Evolutionary conservation across 2,888 invertebrate genomes (phyloP).

Genomic region (Macaria liturata): DNA sequence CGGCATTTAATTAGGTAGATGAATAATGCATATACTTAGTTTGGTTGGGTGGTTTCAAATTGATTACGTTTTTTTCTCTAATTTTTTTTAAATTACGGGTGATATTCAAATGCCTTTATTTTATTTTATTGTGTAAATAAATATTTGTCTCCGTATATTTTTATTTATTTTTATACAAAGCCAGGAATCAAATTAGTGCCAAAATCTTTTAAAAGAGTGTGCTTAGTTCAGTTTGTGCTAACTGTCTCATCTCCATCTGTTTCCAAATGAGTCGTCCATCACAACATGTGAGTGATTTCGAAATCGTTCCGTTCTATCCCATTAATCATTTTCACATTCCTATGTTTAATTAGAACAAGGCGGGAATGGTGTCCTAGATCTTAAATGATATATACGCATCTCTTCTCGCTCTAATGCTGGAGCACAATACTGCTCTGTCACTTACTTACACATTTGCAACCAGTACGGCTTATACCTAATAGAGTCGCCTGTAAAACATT

Average conservation of each 20-base stretch:
- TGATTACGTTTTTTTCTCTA: too few relatives aligned
- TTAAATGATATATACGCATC: slow-evolving; percentile 71
- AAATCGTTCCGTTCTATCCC: slow-evolving; percentile 33
- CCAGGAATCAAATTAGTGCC: too few relatives aligned
- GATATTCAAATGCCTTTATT: too few relatives aligned
- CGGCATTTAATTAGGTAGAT: too few relatives aligned
- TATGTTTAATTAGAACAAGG: slow-evolving; percentile 63
- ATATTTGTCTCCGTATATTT: too few relatives aligned
- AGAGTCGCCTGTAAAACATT: slow-evolving; percentile 38
- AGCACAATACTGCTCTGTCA: slow-evolving; percentile 67
- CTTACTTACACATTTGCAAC: slow-evolving; percentile 46
- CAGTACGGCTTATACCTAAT: slow-evolving; percentile 31
- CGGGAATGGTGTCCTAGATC: slow-evolving; percentile 73
- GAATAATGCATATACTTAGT: too few relatives aligned
- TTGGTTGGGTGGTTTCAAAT: too few relatives aligned
- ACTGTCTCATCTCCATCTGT: slow-evolving; percentile 14
- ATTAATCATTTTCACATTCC: slow-evolving; percentile 57
- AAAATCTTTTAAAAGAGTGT: too few relatives aligned
- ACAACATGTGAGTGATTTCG: slow-evolving; percentile 20
- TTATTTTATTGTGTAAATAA: too few relatives aligned
- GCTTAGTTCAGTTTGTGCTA: slow-evolving; percentile 23
- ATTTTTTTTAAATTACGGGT: too few relatives aligned
- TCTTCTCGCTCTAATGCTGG: slow-evolving; percentile 76
- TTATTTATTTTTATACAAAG: too few relatives aligned
- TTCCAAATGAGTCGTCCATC: slow-evolving; percentile 11